Conservation (phyloP, 1,140 invertebrate genomes). For the Propsilocerus akamusi region DNA sequence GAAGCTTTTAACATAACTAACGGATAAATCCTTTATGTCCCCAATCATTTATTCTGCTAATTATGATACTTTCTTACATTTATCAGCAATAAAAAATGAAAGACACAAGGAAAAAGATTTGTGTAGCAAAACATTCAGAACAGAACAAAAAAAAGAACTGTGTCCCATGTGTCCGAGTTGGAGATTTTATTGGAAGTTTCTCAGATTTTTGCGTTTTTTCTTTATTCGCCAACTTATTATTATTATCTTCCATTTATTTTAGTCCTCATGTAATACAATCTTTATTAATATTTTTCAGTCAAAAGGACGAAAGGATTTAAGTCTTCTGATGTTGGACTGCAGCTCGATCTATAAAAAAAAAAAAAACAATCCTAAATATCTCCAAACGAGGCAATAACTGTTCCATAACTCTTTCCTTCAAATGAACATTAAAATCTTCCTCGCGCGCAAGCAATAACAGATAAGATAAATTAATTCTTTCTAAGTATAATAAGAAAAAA, state of each 20-base stretch:
- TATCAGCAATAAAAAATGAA: neutral
- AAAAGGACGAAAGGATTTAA: too few species aligned
- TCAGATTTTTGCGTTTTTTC: neutral
- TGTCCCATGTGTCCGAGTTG: neutral
- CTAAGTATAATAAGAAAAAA: neutral
- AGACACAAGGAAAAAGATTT: neutral
- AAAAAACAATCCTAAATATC: neutral
- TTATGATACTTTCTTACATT: neutral
- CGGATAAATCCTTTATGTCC: too few species aligned
- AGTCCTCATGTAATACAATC: too few species aligned
- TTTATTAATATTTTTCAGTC: too few species aligned
- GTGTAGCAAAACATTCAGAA: too few species aligned
- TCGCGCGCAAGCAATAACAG: neutral
- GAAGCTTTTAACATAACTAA: too few species aligned
- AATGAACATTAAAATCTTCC: neutral
- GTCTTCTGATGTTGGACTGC: too few species aligned
- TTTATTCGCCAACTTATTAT: too few species aligned
- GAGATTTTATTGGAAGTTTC: neutral
- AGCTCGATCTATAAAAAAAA: neutral
- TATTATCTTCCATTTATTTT: too few species aligned
- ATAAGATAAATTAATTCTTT: constrained; percentile 1
- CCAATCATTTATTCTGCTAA: neutral
- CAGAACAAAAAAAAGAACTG: neutral
- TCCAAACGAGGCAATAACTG: constrained; percentile 2
- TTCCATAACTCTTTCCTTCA: neutral